Conservation (phyloP, 2,113 vertebrate species). For the Climacteris rufus region DNA sequence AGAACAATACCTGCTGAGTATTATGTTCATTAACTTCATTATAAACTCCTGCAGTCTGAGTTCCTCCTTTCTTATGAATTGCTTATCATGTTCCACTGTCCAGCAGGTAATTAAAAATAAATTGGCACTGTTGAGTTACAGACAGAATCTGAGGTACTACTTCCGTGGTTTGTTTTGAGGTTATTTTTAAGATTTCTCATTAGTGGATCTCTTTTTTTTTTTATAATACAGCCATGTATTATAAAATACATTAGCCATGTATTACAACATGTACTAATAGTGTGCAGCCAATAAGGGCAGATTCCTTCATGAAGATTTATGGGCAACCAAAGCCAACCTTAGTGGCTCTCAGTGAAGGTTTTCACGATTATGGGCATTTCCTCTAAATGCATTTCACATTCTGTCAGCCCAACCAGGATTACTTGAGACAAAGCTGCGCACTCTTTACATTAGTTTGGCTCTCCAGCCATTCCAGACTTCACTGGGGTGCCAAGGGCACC, state of each 20-base stretch:
- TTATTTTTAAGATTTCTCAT: neutral
- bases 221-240: neutral
- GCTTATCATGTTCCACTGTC: neutral
- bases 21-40: neutral
- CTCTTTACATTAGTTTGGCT: too few relatives aligned
- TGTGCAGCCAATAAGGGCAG: neutral
- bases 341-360: neutral
- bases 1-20: neutral
- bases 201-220: neutral
- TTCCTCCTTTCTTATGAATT: neutral
- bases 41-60: neutral
- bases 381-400: neutral
- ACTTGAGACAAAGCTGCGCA: too few relatives aligned
- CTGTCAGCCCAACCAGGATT: neutral
- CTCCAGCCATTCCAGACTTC: neutral
- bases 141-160: neutral
- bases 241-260: too few relatives aligned
- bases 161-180: neutral
- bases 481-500: neutral
- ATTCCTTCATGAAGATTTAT: neutral
- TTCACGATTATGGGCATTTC: neutral
- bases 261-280: rapidly evolving
- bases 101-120: neutral
- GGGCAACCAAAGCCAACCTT: neutral
- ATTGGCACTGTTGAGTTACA: neutral